Conservation (phyloP, 2,888 invertebrate species). For the Sabellastarte sp. region DNA sequence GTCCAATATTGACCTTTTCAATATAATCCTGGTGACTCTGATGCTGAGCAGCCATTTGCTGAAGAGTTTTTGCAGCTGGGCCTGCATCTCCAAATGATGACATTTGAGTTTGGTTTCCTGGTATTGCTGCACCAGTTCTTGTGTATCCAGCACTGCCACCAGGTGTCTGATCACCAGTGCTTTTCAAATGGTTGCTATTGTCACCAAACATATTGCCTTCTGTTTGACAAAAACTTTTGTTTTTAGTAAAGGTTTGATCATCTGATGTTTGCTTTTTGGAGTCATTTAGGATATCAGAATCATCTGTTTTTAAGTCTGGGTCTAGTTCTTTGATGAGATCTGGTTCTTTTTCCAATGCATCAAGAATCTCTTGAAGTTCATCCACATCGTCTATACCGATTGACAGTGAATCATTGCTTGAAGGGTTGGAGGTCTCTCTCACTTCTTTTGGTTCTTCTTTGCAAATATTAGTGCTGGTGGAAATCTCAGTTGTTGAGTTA, state of each 20-base stretch:
- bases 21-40: slow-evolving; percentile 73
- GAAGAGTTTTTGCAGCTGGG: slow-evolving; percentile 90
- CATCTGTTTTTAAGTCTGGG: background rate
- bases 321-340: slow-evolving; percentile 23
- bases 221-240: background rate
- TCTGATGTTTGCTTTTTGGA: background rate
- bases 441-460: slow-evolving; percentile 68
- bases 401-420: slow-evolving; percentile 11
- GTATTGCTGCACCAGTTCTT: background rate
- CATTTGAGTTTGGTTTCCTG: background rate
- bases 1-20: too few relatives aligned
- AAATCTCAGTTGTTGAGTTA: slow-evolving; percentile 5
- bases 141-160: slow-evolving; percentile 2
- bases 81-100: slow-evolving; percentile 61
- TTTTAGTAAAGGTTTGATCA: background rate
- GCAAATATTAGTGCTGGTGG: slow-evolving; percentile 11
- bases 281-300: background rate
- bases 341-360: slow-evolving; percentile 77
- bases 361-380: slow-evolving; percentile 61
- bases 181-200: background rate
- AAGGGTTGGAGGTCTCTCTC: background rate
- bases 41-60: slow-evolving; percentile 96
- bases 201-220: slow-evolving; percentile 12
- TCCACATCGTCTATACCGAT: slow-evolving; percentile 36
- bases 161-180: slow-evolving; percentile 9